Evolutionary conservation across 2,888 invertebrate genomes (phyloP), one percentile per base, ranked within the genome.

Genomic region (Agrotis exclamationis): DNA sequence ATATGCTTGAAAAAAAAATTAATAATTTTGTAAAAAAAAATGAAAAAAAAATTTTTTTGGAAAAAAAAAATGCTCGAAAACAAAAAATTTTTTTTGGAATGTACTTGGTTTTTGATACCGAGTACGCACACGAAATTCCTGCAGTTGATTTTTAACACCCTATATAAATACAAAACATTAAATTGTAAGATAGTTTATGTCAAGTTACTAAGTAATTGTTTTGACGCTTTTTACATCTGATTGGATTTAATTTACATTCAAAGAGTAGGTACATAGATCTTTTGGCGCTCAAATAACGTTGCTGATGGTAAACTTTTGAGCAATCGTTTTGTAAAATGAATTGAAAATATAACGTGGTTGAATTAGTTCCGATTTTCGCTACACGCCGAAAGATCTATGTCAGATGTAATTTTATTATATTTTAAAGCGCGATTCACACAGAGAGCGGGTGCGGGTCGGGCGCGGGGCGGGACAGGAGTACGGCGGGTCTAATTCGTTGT

Each of bases 361-460:
- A 3, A 0, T 28, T 13, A 2, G 54, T n/a, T n/a, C 54, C 28
- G 6, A 54, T 13, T 33, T 13, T 28, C 4, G 13, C n/a, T 13
- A 33, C 28, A 33, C 56, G n/a, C 13, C 28, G 2, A 53, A 53
- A 9, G 16, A 33, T 33, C n/a, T n/a, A n/a, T 56, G 13, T 56
- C n/a, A 33, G 28, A 1, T n/a, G 13, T 56, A 13, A 33, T 56
- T 67, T 67, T 67, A 45, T 51, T 53, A n/a, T n/a, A n/a, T n/a
- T n/a, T n/a, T n/a, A n/a, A n/a, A n/a, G n/a, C n/a, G n/a, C n/a
- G n/a, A n/a, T n/a, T n/a, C n/a, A n/a, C n/a, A n/a, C n/a, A n/a
- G n/a, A n/a, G n/a, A n/a, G n/a, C n/a, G n/a, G n/a, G n/a, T n/a
- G n/a, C n/a, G n/a, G n/a, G n/a, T n/a, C n/a, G n/a, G n/a, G n/a